Percentiles rank a stretch among this genome's conserved stretches.
These are phyloP conservation scores for Pogona vitticeps DNA, from an alignment of 2,113 vertebrate species.

Conservation along the genomic window DNA sequence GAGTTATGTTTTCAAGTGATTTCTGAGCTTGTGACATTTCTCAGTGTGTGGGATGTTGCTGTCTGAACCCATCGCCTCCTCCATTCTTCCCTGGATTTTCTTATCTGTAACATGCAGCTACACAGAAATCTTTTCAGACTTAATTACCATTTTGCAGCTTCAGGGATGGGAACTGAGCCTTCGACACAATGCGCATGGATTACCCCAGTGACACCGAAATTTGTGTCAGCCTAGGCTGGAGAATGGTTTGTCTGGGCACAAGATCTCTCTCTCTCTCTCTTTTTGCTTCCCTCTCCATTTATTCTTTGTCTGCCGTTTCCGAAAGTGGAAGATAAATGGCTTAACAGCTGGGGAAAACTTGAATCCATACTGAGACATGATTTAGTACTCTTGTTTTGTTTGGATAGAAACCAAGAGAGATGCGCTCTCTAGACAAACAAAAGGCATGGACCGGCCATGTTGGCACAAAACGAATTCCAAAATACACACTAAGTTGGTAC, in stretches of 20 bases:
- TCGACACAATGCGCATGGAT: neutral
- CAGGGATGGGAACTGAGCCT: neutral
- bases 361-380: rapidly evolving
- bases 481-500: too few relatives aligned
- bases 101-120: slow-evolving; percentile 29
- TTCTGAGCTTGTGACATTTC: neutral
- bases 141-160: slow-evolving; percentile 12
- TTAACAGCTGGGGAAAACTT: neutral
- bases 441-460: too few relatives aligned
- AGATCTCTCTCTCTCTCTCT: neutral
- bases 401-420: neutral
- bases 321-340: rapidly evolving
- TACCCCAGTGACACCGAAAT: slow-evolving; percentile 15
- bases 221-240: neutral
- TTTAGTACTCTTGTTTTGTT: neutral
- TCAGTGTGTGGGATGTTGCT: slow-evolving; percentile 10
- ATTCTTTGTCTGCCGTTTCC: rapidly evolving
- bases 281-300: neutral
- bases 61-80: slow-evolving; percentile 10
- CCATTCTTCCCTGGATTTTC: neutral
- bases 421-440: too few relatives aligned
- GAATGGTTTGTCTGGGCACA: neutral
- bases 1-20: neutral
- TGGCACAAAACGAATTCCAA: too few relatives aligned
- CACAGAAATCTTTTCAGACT: slow-evolving; percentile 13